phyloP scores from a whole-genome alignment of 2,113 vertebrate genomes.

The Choloepus hoffmanni region DNA sequence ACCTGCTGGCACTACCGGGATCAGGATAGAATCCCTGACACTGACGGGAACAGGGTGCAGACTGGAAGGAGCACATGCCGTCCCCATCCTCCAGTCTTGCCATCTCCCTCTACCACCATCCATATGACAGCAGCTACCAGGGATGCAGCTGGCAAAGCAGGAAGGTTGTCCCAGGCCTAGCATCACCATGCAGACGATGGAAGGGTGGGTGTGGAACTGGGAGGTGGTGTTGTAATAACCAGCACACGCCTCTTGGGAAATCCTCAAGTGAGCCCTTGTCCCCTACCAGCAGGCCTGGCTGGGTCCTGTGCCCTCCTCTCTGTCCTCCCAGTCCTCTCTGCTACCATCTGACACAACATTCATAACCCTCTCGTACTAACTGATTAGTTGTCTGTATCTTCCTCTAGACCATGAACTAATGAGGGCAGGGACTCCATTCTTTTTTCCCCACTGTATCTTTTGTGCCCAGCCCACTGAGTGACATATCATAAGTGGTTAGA shows the following conservation, averaged over 20 bases:
- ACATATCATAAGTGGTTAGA: background rate
- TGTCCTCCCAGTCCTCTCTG: background rate
- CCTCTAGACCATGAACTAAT: background rate
- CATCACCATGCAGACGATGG: accelerated
- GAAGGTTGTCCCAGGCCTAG: too few species aligned
- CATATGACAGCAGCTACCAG: background rate
- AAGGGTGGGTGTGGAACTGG: background rate
- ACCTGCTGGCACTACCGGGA: background rate
- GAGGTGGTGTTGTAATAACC: background rate
- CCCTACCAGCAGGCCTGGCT: background rate
- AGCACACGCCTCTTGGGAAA: background rate
- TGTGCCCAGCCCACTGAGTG: background rate
- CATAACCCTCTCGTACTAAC: too few species aligned
- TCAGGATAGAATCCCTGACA: background rate
- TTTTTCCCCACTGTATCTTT: background rate
- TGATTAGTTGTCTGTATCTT: background rate
- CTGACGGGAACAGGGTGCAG: background rate
- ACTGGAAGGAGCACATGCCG: background rate
- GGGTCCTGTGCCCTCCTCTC: background rate
- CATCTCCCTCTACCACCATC: background rate
- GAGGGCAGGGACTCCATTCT: background rate
- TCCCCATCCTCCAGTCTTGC: background rate
- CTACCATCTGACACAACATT: background rate
- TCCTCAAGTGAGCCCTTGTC: background rate
- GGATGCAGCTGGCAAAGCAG: background rate